Conservation (phyloP, 2,797 vertebrate species). For the Enteromius paludinosus region DNA sequence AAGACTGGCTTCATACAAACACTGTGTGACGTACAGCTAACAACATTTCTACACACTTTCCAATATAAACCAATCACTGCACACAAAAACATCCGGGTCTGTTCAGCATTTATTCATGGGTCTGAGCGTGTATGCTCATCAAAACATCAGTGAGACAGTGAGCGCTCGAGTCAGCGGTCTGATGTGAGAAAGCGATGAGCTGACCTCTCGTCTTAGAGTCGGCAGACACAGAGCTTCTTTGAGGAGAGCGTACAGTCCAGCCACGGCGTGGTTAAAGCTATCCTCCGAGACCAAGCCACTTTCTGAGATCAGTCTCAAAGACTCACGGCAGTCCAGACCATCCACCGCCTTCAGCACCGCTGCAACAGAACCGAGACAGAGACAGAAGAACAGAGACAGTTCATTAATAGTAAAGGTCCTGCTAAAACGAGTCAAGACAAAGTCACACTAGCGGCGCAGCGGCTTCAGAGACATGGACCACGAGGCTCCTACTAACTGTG, state of each 20-base stretch:
- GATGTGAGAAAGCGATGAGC: neutral
- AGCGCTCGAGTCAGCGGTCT: neutral
- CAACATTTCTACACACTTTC: too few relatives aligned
- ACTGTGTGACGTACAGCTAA: neutral
- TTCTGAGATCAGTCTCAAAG: slow-evolving; percentile 75
- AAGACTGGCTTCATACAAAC: too few relatives aligned
- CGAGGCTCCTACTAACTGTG: too few relatives aligned
- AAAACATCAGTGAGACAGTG: neutral
- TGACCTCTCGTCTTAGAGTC: slow-evolving; percentile 84
- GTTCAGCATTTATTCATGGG: too few relatives aligned
- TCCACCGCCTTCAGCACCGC: slow-evolving; percentile 83
- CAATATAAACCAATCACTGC: neutral
- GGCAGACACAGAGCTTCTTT: slow-evolving; percentile 85
- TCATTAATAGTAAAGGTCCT: too few relatives aligned
- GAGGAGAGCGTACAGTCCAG: slow-evolving; percentile 83
- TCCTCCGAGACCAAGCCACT: slow-evolving; percentile 79
- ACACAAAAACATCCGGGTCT: too few relatives aligned
- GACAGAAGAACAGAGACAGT: too few relatives aligned
- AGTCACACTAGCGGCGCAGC: too few relatives aligned
- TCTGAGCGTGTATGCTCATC: neutral
- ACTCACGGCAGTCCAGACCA: slow-evolving; percentile 82
- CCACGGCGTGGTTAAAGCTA: slow-evolving; percentile 78
- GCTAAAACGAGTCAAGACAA: too few relatives aligned
- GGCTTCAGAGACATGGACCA: too few relatives aligned
- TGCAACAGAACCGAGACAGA: slow-evolving; percentile 63